A percentile compares a stretch with the other conserved stretches of the same genome.
Conservation (phyloP, 2,888 invertebrate species). For the Amphimallon solstitiale region DNA sequence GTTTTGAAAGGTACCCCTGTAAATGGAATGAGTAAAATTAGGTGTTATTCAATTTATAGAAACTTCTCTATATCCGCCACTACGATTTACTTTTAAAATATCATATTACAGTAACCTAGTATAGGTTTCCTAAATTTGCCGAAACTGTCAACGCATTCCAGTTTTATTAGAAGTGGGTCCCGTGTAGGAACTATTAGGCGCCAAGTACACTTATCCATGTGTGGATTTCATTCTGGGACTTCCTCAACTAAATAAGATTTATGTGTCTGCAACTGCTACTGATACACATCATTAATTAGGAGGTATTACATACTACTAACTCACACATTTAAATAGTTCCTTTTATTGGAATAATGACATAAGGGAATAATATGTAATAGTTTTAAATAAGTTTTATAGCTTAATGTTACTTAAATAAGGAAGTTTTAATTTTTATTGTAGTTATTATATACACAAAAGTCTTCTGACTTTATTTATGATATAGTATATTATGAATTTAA, state of each 20-base stretch:
- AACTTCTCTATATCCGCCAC: too few relatives aligned
- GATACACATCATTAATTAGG: slow-evolving; percentile 1
- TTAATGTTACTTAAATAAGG: too few relatives aligned
- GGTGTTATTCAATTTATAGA: background rate
- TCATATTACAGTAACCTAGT: slow-evolving; percentile 5
- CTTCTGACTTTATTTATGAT: too few relatives aligned
- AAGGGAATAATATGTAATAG: too few relatives aligned
- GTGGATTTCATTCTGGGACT: slow-evolving; percentile 14
- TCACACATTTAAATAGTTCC: background rate
- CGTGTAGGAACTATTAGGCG: slow-evolving; percentile 13
- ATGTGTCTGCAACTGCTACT: slow-evolving; percentile 6
- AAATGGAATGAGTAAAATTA: background rate
- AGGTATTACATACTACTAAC: background rate
- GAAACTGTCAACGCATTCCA: slow-evolving; percentile 22
- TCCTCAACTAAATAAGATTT: slow-evolving; percentile 26
- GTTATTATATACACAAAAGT: too few relatives aligned
- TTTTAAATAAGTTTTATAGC: too few relatives aligned
- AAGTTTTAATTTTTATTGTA: too few relatives aligned
- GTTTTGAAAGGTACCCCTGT: too few relatives aligned
- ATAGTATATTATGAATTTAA: too few relatives aligned
- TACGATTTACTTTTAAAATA: slow-evolving; percentile 2
- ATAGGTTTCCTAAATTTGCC: slow-evolving; percentile 22
- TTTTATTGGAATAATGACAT: background rate
- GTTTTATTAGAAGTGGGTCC: background rate
- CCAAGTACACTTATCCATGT: slow-evolving; percentile 13